A percentile compares a stretch with the other conserved stretches of the same genome.
Evolutionary conservation across 2,113 vertebrate genomes (phyloP).

Genomic region (Neogobius melanostomus): DNA sequence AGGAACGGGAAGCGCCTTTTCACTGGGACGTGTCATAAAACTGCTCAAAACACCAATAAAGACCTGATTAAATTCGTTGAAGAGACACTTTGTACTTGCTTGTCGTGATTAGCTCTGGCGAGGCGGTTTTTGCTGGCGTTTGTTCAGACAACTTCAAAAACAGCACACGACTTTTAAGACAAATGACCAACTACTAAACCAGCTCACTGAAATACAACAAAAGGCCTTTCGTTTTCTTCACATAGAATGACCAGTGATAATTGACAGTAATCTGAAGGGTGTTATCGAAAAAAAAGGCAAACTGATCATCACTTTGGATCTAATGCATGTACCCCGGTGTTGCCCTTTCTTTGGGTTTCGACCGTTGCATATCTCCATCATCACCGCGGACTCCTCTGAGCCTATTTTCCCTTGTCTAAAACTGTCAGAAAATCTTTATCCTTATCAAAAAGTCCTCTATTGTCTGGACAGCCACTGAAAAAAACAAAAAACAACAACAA

Average conservation of each 20-base stretch:
- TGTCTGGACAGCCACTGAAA: neutral
- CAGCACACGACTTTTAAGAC: too few relatives aligned
- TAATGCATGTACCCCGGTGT: too few relatives aligned
- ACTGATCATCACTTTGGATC: too few relatives aligned
- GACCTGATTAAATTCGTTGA: neutral
- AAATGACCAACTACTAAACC: too few relatives aligned
- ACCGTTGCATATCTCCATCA: neutral
- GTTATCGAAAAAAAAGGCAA: too few relatives aligned
- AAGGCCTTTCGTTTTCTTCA: too few relatives aligned
- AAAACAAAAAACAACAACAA: neutral
- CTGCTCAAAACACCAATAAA: neutral
- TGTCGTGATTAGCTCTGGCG: neutral
- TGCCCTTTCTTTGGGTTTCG: neutral
- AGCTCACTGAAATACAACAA: too few relatives aligned
- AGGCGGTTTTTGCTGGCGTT: neutral
- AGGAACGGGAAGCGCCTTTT: neutral
- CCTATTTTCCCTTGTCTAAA: neutral
- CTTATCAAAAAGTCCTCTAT: slow-evolving; percentile 6
- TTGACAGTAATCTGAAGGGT: too few relatives aligned
- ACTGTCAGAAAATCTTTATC: slow-evolving; percentile 10
- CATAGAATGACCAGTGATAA: too few relatives aligned
- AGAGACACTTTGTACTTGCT: neutral
- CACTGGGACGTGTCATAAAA: neutral
- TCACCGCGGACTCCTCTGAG: neutral
- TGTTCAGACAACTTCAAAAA: neutral